A percentile compares a stretch with the other conserved stretches of the same genome.
Conservation (phyloP, 1,140 invertebrate genomes). For the Apis cerana region DNA sequence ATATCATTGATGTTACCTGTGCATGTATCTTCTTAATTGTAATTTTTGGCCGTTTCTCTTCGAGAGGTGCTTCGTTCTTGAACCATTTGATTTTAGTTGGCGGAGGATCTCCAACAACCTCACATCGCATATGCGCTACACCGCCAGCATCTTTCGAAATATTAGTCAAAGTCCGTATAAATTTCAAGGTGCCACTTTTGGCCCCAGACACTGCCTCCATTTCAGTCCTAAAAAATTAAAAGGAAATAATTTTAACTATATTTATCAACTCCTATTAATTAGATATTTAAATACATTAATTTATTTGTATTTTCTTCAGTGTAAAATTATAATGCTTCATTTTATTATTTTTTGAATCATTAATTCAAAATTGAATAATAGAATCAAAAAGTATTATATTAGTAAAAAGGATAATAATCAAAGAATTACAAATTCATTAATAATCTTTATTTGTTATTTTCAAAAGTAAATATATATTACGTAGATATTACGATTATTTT, state of each 20-base stretch:
- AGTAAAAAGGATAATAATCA: too few species aligned
- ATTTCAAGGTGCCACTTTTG: constrained; percentile 75
- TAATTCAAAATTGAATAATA: too few species aligned
- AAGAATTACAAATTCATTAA: too few species aligned
- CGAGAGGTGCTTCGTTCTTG: constrained; percentile 85
- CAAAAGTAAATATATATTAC: too few species aligned
- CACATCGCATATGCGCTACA: constrained; percentile 84
- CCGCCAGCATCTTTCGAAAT: constrained; percentile 85
- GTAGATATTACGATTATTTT: too few species aligned
- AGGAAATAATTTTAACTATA: neutral
- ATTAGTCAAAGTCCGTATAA: constrained; percentile 82
- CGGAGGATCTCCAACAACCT: constrained; percentile 85
- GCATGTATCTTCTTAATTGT: constrained; percentile 78
- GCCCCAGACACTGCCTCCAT: constrained; percentile 58
- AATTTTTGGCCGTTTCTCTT: constrained; percentile 80
- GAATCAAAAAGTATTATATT: too few species aligned
- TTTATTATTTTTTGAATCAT: too few species aligned
- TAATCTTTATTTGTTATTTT: too few species aligned
- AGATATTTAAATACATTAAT: too few species aligned
- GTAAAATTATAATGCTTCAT: too few species aligned
- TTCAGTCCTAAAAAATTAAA: constrained; percentile 63
- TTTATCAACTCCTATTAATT: too few species aligned
- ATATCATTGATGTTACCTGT: constrained; percentile 46
- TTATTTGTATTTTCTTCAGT: too few species aligned
- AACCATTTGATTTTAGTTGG: constrained; percentile 85